Evolutionary conservation across 2,888 invertebrate genomes (phyloP).

Genomic region (Anoplius nigerrimus): DNA sequence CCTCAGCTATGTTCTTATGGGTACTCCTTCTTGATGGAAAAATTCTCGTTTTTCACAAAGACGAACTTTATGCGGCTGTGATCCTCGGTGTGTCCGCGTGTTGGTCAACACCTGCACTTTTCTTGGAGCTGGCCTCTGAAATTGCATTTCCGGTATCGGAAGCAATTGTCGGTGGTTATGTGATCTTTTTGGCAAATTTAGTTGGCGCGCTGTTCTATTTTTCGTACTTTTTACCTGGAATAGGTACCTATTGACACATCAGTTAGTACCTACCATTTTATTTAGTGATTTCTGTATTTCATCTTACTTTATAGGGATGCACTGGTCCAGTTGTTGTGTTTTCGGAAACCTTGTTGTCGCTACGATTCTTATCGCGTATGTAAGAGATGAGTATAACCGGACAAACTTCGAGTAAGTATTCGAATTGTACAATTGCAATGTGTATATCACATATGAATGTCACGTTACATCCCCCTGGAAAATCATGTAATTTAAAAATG

Average conservation of each 20-base stretch:
- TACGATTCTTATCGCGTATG: constrained; percentile 37
- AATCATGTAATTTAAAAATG: too few species aligned
- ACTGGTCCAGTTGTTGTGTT: constrained; percentile 45
- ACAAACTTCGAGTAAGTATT: constrained; percentile 22
- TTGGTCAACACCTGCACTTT: constrained; percentile 64
- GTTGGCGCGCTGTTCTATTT: constrained; percentile 52
- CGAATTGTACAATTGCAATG: neutral
- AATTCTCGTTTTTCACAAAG: constrained; percentile 53
- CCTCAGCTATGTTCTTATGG: constrained; percentile 63
- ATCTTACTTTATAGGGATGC: constrained; percentile 34
- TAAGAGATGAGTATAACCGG: constrained; percentile 45
- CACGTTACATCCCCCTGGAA: neutral
- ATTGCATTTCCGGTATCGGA: constrained; percentile 66
- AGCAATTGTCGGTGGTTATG: constrained; percentile 65
- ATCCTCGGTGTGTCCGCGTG: constrained; percentile 61
- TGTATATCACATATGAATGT: neutral
- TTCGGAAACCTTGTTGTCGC: constrained; percentile 40
- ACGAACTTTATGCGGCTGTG: constrained; percentile 58
- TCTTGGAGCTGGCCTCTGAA: constrained; percentile 66
- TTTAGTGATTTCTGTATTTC: neutral
- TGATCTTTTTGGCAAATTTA: constrained; percentile 62
- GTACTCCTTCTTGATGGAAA: constrained; percentile 55
- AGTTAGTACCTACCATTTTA: neutral
- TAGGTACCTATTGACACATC: constrained; percentile 36
- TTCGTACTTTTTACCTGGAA: constrained; percentile 50